These are phyloP conservation scores for Falco columbarius DNA, from an alignment of 2,797 vertebrate species.

Conservation along the genomic window DNA sequence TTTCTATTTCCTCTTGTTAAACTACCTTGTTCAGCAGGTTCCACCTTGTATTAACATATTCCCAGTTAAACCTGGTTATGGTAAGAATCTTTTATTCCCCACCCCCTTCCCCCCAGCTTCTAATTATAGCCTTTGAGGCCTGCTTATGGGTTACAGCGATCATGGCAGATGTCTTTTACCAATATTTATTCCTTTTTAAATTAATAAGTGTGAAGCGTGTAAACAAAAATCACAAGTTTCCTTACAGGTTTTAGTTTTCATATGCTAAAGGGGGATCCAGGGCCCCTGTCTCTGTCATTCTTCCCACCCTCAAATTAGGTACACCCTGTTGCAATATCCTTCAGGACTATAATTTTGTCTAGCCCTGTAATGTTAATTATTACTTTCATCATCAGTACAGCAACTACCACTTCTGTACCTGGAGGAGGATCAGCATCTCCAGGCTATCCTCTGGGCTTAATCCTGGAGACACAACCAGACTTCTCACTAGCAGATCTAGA, in stretches of 20 bases:
- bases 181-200: neutral
- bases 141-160: neutral
- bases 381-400: neutral
- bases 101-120: accelerated
- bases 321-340: neutral
- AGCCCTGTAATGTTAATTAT: neutral
- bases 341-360: constrained; percentile 12
- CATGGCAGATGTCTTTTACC: neutral
- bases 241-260: neutral
- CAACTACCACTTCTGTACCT: neutral
- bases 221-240: neutral
- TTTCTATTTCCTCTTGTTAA: neutral
- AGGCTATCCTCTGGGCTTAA: neutral
- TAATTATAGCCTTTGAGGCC: neutral
- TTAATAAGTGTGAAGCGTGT: neutral
- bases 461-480: neutral
- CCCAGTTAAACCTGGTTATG: neutral
- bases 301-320: neutral
- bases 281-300: neutral
- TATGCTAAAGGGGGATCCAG: neutral
- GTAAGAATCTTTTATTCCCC: neutral
- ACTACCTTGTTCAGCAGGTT: neutral
- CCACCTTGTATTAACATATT: neutral
- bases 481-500: neutral
- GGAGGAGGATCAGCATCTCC: neutral